Base-by-base conservation (phyloP, 2,113 vertebrate genomes). In the Cercopithecus mona region DNA sequence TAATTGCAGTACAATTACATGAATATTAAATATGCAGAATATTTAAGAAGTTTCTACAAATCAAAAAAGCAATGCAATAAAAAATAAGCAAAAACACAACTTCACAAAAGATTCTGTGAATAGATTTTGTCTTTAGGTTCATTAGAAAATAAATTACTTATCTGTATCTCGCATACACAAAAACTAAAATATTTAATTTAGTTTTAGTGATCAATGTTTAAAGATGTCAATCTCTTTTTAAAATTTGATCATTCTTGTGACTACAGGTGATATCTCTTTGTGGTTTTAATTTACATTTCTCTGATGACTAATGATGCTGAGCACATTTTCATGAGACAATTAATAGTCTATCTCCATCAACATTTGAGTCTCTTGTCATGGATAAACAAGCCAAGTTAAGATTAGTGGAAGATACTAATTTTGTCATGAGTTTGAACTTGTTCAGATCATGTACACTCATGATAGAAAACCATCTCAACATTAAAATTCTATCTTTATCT, bases 401-500 rank as follows among this genome's bases (percentile, higher is more conserved):
- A 66, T 83, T 7, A 14, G 13, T 76, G 35, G 27, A 55, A 88
- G 23, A 75, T 66, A 79, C 10, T 59, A 68, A 81, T 55, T 92
- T 89, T 50, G 6, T 76, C 5, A n/a, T 32, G 5, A 90, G 14
- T 90, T 91, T 94, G 16, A 91, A 66, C 4, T 64, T 82, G 8
- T 96, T 76, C 7, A 73, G 50, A 79, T 61, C 12, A 23, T 32
- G 3, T 6, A 61, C 16, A 52, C 5, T 38, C 18, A 52, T 45
- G 20, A 94, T 70, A 89, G 18, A 35, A 96, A 80, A 83, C 8
- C 4, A 52, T 66, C 8, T 13, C 76, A 81, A 73, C 45, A 61
- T 68, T 87, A 89, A 92, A 82, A 87, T 90, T 13, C 38, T 86
- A 17, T 68, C 87, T 94, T 94, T 80, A n/a, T 57, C 43, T 76